phyloP scores from a whole-genome alignment of 2,888 invertebrate species.

The Lasioglossum zephyrum region DNA sequence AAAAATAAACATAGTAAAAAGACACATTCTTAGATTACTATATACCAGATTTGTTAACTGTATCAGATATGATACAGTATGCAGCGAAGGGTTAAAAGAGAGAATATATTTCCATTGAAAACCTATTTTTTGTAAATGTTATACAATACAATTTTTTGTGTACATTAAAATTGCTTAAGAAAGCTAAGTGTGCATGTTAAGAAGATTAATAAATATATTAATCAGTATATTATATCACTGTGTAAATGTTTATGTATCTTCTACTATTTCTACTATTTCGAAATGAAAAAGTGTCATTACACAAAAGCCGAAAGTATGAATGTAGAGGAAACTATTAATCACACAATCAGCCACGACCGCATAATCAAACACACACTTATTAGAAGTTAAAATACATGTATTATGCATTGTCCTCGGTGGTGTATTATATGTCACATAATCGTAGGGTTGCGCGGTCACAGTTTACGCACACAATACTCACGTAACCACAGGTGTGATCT shows the following conservation, averaged over 20 bases:
- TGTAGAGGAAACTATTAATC: neutral
- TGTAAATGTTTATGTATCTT: too few relatives aligned
- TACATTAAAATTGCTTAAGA: neutral
- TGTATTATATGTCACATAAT: conserved; percentile 35
- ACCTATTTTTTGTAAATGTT: neutral
- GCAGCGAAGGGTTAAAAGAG: neutral
- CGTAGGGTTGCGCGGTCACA: conserved; percentile 28
- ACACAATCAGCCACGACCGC: neutral
- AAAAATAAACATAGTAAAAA: too few relatives aligned
- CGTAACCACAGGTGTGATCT: conserved; percentile 60
- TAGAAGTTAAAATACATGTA: conserved; percentile 16
- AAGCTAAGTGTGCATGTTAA: neutral
- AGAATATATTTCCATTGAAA: neutral
- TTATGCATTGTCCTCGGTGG: conserved; percentile 23
- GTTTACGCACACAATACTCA: conserved; percentile 49
- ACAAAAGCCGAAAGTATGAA: neutral
- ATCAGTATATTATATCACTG: neutral
- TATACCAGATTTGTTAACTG: too few relatives aligned
- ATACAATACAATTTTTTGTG: neutral
- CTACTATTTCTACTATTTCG: neutral
- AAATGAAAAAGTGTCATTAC: neutral
- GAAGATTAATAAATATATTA: neutral
- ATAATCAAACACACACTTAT: conserved; percentile 20
- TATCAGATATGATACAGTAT: too few relatives aligned
- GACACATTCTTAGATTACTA: too few relatives aligned